Conservation (phyloP, 2,888 invertebrate species). For the Cheilosia scutellata region DNA sequence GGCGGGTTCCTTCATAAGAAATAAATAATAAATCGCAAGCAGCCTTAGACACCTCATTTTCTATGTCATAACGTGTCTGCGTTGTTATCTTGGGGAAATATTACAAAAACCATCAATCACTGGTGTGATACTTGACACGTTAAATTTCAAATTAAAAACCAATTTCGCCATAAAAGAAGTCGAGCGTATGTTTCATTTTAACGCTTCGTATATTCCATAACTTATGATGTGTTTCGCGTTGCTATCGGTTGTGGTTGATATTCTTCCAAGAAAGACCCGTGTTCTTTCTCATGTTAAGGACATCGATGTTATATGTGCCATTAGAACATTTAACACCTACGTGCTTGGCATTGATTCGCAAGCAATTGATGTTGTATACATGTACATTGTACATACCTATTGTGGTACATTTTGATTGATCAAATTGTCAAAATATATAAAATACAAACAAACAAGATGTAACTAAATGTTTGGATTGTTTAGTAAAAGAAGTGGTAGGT, state of each 20-base stretch:
- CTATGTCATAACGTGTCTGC: background rate
- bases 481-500: too few species aligned
- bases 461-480: too few species aligned
- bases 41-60: background rate
- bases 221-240: conserved; percentile 1
- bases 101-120: conserved; percentile 57
- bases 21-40: background rate
- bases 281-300: too few species aligned
- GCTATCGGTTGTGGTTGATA: background rate
- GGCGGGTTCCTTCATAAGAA: too few species aligned
- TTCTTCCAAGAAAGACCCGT: background rate
- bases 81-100: conserved; percentile 33
- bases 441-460: too few species aligned
- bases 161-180: conserved; percentile 23
- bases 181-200: conserved; percentile 31
- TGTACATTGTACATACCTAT: too few species aligned
- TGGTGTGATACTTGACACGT: conserved; percentile 29
- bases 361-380: too few species aligned
- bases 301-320: too few species aligned
- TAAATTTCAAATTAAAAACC: conserved; percentile 46
- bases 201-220: conserved; percentile 18
- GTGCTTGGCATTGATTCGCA: too few species aligned
- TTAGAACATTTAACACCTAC: too few species aligned
- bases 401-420: too few species aligned
- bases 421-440: too few species aligned